Conservation (phyloP, 2,797 vertebrate genomes). For the Iguana delicatissima region DNA sequence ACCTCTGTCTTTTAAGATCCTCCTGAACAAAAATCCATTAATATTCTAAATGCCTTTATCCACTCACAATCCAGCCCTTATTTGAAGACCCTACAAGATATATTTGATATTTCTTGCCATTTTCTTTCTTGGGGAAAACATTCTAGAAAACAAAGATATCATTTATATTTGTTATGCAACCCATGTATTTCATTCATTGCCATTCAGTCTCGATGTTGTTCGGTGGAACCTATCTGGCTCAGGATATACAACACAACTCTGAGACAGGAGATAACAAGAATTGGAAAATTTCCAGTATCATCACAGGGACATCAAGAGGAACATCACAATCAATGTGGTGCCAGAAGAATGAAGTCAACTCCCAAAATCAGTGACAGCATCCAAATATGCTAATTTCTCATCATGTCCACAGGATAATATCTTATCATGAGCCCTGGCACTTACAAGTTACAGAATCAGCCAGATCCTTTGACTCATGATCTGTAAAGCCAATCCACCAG, state of each 20-base stretch:
- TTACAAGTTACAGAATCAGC: neutral
- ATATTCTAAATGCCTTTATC: no score
- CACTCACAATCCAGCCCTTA: no score
- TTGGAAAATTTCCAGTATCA: neutral
- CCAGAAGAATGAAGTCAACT: neutral
- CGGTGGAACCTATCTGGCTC: neutral
- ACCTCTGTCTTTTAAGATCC: no score
- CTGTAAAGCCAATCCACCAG: neutral
- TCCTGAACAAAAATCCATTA: no score
- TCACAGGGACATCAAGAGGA: neutral
- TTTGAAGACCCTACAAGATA: no score
- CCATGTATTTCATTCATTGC: no score
- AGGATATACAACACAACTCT: neutral
- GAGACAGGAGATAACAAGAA: neutral
- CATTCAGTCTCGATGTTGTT: no score
- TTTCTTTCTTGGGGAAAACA: no score
- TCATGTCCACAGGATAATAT: neutral
- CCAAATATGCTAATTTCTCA: neutral
- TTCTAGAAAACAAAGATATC: no score
- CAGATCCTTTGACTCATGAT: neutral
- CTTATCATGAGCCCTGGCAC: neutral
- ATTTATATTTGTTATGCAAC: no score
- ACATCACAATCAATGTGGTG: neutral
- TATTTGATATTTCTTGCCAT: no score
- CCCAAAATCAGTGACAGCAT: neutral